Base-by-base conservation (phyloP, 2,888 invertebrate species). In the Xestia rhomboidea region DNA sequence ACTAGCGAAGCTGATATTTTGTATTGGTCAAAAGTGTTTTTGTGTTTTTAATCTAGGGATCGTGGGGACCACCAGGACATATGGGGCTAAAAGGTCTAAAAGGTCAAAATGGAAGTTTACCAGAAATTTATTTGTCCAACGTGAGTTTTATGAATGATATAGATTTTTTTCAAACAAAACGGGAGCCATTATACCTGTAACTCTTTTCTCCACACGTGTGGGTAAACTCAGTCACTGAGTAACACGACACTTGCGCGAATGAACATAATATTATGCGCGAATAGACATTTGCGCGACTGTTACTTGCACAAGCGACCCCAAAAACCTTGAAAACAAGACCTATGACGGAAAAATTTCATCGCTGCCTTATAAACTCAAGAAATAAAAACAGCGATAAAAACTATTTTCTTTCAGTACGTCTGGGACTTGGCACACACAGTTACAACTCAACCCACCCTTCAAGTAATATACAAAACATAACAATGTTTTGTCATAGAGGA, bases 81-180 rank as follows among this genome's bases (percentile, higher is more conserved):
- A 13, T 24, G 72, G 74, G 74, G 27, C 1, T 0, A 24, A 72
- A 72, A 18, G 74, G 74, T 62, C 7, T 41, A 27, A 60, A 27
- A 4, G 71, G 57, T 27, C 27, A 57, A 15, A 15, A 2, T 6
- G 57, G 46, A 46, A 46, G 13, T 21, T 4, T 0, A 46, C 11
- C 21, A 46, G 10, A 15, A 49, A 74, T 38, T 15, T 3, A 70
- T 18, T 18, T 24, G 1, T 27, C 6, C 8, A 38, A 13, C 49
- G 60, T 74, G 7, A 62, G 72, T 72, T 30, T 46, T 54, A n/a
- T n/a, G n/a, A 4, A 54, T n/a, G n/a, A n/a, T 11, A 13, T n/a
- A n/a, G 54, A n/a, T 13, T 54, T 54, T 57, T 54, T 57, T 11
- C 15, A 57, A 57, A 15, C 2, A 7, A 57, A 27, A 57, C 13